Percentiles rank a stretch among this genome's conserved stretches.
Evolutionary conservation across 2,797 vertebrate species (phyloP).

Genomic region (Rhabdomys pumilio): DNA sequence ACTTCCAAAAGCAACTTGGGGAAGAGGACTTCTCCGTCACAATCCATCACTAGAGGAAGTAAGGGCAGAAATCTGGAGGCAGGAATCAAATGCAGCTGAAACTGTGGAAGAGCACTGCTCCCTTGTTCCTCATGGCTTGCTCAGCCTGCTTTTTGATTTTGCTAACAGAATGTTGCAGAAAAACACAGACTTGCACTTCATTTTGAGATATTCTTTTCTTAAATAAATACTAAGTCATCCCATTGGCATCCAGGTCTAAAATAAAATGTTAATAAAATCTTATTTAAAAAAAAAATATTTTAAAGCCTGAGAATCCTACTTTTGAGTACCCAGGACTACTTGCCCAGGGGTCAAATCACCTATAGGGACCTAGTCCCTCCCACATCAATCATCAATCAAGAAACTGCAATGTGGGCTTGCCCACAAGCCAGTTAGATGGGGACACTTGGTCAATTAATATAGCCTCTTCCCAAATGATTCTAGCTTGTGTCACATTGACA

Average conservation of each 20-base stretch:
- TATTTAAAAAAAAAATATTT: neutral
- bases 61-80: neutral
- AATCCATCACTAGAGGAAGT: neutral
- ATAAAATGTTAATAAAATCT: neutral
- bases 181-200: neutral
- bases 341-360: neutral
- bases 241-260: neutral
- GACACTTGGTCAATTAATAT: neutral
- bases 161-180: neutral
- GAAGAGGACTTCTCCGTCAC: neutral
- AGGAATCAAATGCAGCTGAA: neutral
- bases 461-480: neutral
- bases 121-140: neutral
- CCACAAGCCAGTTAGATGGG: neutral
- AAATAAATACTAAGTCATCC: neutral
- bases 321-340: neutral
- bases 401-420: neutral
- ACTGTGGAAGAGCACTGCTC: neutral
- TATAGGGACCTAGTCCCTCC: neutral
- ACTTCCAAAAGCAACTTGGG: neutral
- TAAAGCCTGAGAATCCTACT: neutral
- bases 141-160: neutral
- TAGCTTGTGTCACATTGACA: neutral
- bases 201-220: neutral
- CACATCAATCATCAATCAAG: neutral